These are phyloP conservation scores for Notarius lentiginosus DNA, from an alignment of 2,113 vertebrate genomes.

Conservation along the genomic window DNA sequence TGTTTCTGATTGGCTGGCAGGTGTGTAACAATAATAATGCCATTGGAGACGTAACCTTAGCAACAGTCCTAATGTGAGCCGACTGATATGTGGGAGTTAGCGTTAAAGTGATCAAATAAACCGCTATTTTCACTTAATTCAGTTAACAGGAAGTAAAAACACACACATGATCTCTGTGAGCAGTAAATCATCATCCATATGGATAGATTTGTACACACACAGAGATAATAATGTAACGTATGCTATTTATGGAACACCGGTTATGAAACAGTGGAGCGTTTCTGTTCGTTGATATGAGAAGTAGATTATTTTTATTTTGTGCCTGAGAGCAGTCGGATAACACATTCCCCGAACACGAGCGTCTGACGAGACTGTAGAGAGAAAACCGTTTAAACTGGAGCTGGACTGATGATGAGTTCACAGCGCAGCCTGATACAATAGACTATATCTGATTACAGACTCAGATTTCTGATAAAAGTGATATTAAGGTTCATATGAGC, in stretches of 20 bases:
- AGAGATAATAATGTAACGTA: too few species aligned
- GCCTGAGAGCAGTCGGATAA: neutral
- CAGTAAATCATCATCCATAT: neutral
- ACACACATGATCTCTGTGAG: neutral
- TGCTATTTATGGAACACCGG: neutral
- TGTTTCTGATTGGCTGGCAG: neutral
- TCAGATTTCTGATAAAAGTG: neutral
- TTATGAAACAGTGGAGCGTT: neutral
- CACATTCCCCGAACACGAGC: neutral
- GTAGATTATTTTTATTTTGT: neutral
- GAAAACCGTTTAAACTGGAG: neutral
- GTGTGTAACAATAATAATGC: neutral
- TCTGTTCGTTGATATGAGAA: neutral
- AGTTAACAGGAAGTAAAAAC: neutral
- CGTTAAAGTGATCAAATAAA: neutral
- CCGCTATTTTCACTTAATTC: neutral
- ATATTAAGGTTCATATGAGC: neutral
- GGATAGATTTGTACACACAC: neutral
- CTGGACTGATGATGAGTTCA: neutral
- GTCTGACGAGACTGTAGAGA: neutral
- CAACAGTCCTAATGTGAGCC: neutral
- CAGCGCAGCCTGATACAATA: neutral
- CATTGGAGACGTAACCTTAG: neutral
- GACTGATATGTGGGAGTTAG: neutral
- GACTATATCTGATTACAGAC: neutral